Evolutionary conservation across 2,113 vertebrate genomes (phyloP).

Genomic region (Rattus rattus): DNA sequence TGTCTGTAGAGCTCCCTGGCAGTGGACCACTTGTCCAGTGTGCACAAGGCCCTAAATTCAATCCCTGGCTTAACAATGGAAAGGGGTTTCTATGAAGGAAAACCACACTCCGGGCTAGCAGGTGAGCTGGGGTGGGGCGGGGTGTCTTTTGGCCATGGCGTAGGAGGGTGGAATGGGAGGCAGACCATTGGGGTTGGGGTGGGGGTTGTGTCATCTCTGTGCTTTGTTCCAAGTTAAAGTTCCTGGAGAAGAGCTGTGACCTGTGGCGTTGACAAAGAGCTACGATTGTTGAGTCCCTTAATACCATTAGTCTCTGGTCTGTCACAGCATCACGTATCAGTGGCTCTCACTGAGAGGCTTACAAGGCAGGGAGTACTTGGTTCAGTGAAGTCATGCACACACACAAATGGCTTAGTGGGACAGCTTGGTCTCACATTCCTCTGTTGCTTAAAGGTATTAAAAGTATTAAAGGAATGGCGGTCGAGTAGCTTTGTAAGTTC

Average conservation of each 20-base stretch:
- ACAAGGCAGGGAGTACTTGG: neutral
- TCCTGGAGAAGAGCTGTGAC: constrained; percentile 12
- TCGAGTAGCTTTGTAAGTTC: constrained; percentile 29
- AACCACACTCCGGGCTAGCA: neutral
- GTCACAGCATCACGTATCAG: neutral
- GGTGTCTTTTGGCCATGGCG: neutral
- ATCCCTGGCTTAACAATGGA: too few species aligned
- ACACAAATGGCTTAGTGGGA: constrained; percentile 4
- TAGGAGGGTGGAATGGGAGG: neutral
- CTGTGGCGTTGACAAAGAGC: neutral
- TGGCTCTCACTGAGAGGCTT: neutral
- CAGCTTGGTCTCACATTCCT: constrained; percentile 48
- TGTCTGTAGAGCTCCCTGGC: neutral
- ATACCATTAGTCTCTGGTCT: constrained; percentile 20
- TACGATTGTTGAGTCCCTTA: constrained; percentile 1
- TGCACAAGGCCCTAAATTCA: neutral
- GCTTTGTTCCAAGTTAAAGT: neutral
- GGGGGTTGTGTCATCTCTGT: neutral
- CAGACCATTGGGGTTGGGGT: too few species aligned
- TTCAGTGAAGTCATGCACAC: neutral
- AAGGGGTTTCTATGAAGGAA: neutral
- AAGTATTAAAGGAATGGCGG: constrained; percentile 20
- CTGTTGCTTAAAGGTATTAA: constrained; percentile 49
- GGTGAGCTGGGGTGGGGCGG: neutral
- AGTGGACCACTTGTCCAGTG: neutral